Evolutionary conservation across 2,797 vertebrate species (phyloP), one percentile per base, ranked within the genome.

Genomic region (Coranthus polyacanthus): DNA sequence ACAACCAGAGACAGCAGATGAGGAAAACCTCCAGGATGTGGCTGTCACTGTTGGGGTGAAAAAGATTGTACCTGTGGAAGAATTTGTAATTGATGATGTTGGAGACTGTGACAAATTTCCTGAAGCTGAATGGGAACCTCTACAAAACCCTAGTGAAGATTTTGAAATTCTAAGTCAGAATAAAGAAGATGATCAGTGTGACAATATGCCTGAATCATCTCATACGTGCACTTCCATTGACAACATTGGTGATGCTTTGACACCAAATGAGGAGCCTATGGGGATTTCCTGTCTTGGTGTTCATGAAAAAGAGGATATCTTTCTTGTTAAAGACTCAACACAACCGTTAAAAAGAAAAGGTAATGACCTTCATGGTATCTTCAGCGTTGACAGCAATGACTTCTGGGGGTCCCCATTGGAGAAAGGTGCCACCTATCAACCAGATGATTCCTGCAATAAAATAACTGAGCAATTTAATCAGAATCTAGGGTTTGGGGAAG

Each of bases 371-470:
- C 82, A 77, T 12, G 39, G 55, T 10, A 71, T 86, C 18, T 79
- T 88, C 17, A 76, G 79, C 39, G 63, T 84, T 6, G 76, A 56
- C 5, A 87, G 88, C 44, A 79, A 63, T 4, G 87, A 92, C 54
- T 78, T 88, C 68, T 92, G 92, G 90, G 70, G 43, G 38, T 88
- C 90, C n/a, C 79, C 88, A 24, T 20, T 83, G 55, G 83, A 87
- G 70, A 86, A 69, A 6, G 88, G 81, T 3, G 91, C 91, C 63
- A 60, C 89, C 21, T 71, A 61, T 67, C 74, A 85, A 55, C 79
- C 86, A 36, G 74, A 68, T 1, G 62, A 83, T 16, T 42, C 63
- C 43, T 37, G 12, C 5, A 60, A 75, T 0, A 49, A 84, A 32
- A 72, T 68, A 16, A 62, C 53, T 1, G 51, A 81, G 39, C 68